Evolutionary conservation across 1,140 invertebrate species (phyloP).

Genomic region (Cotesia glomerata): DNA sequence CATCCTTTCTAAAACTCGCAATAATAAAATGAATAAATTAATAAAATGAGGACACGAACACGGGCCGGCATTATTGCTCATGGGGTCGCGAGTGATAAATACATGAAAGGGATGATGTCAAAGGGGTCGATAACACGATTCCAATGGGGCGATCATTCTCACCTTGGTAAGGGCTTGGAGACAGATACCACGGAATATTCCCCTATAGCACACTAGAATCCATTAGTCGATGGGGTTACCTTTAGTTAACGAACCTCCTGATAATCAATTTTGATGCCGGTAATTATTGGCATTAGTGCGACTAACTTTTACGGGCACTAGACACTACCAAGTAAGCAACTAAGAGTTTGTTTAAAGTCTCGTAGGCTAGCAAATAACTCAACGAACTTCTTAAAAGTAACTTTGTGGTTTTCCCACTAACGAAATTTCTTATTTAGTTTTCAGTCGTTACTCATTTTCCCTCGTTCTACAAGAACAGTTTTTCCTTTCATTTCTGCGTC

Average conservation of each 20-base stretch:
- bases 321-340: not conserved
- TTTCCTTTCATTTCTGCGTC: not conserved
- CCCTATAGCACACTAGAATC: conserved; percentile 29
- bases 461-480: not conserved
- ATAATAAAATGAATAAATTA: too few species aligned
- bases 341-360: not conserved
- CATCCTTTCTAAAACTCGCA: too few species aligned
- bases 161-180: not conserved
- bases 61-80: too few species aligned
- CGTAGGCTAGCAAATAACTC: not conserved
- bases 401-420: not conserved
- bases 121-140: conserved; percentile 20
- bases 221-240: conserved; percentile 31
- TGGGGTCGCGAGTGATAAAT: not conserved
- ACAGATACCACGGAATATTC: not conserved
- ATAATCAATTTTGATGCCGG: conserved; percentile 38
- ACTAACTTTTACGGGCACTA: conserved; percentile 1
- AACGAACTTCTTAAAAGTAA: not conserved
- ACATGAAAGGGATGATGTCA: not conserved
- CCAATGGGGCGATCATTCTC: conserved; percentile 12
- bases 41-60: too few species aligned
- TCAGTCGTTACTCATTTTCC: not conserved
- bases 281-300: conserved; percentile 36
- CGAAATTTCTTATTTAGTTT: not conserved
- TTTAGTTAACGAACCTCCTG: conserved; percentile 26